Base-by-base conservation (phyloP, 2,797 vertebrate genomes). In the Xiphorhynchus erythropygius region DNA sequence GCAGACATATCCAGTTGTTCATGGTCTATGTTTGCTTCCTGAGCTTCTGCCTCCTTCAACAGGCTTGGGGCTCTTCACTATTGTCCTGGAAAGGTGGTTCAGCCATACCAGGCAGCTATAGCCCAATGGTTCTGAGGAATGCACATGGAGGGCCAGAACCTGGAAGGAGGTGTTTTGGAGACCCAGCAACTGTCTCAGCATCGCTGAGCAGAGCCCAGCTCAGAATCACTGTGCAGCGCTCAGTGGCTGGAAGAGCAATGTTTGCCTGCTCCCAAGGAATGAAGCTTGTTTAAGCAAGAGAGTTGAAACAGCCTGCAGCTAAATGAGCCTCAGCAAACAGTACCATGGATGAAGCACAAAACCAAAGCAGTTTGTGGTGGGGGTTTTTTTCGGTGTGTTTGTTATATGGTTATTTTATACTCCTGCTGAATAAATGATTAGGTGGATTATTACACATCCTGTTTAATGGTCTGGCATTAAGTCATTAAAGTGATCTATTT, bases 341-440 rank as follows among this genome's bases (percentile, higher is more conserved):
- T 1, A 4, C 19, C 53, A 37, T 0, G 2, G 18, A 42, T 64
- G 49, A 46, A 79, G 41, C 28, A 59, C 52, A 70, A 77, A 82
- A 9, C 24, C 23, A 27, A 79, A 55, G 23, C 12, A 32, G 22
- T 70, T 68, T 79, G 32, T 3, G 1, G 44, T 28, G 6, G 16
- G 8, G 0, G 15, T 56, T 79, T 64, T 49, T 15, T 5, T 9
- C 5, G 5, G 23, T 2, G 17, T 74, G 27, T 41, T 46, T 25
- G 32, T 63, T 87, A 87, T 69, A 30, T 23, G 75, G 32, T 60
- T 46, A 25, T 62, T 95, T 95, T 52, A 13, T 73, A 44, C 53
- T 93, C 32, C 39, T 42, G n/a, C 25, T 91, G 65, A 92, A 78
- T 89, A 77, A 87, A 85, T 47, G 14, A 64, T 80, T 68, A 87